Evolutionary conservation across 2,113 vertebrate species (phyloP).

Genomic region (Chrysochloris asiatica): DNA sequence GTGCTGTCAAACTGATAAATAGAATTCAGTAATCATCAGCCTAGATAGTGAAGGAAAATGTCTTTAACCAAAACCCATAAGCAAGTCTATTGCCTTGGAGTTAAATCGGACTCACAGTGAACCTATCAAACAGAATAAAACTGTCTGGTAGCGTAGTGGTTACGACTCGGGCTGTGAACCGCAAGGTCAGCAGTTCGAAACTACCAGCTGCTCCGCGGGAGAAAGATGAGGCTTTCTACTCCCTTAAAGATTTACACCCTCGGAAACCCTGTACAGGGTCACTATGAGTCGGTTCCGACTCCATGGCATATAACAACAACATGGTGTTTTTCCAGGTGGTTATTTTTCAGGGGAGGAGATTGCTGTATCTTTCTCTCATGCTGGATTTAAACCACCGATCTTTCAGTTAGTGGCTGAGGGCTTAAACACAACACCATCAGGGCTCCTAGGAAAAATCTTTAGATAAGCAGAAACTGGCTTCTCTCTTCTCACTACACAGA

Average conservation of each 20-base stretch:
- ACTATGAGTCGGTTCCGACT: too few species aligned
- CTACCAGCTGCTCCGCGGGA: too few species aligned
- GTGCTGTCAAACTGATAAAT: not conserved
- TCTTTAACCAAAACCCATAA: not conserved
- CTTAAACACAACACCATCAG: not conserved
- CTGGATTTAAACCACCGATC: not conserved
- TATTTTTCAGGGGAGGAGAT: not conserved
- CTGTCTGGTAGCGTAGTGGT: too few species aligned
- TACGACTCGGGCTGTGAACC: too few species aligned
- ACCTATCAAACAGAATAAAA: not conserved
- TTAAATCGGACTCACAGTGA: not conserved
- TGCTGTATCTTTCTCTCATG: not conserved
- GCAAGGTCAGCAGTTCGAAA: too few species aligned
- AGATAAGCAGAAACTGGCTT: not conserved
- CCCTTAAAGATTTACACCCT: too few species aligned
- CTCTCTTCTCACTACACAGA: accelerated
- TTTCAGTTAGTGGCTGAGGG: not conserved
- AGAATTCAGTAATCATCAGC: not conserved
- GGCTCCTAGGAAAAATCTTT: not conserved
- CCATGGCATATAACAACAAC: too few species aligned
- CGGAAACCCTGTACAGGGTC: too few species aligned
- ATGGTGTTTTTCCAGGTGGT: not conserved
- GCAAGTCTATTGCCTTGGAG: not conserved
- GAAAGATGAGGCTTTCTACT: too few species aligned
- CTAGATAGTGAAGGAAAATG: not conserved